phyloP scores from a whole-genome alignment of 2,113 vertebrate genomes.

The Steatornis caripensis region DNA sequence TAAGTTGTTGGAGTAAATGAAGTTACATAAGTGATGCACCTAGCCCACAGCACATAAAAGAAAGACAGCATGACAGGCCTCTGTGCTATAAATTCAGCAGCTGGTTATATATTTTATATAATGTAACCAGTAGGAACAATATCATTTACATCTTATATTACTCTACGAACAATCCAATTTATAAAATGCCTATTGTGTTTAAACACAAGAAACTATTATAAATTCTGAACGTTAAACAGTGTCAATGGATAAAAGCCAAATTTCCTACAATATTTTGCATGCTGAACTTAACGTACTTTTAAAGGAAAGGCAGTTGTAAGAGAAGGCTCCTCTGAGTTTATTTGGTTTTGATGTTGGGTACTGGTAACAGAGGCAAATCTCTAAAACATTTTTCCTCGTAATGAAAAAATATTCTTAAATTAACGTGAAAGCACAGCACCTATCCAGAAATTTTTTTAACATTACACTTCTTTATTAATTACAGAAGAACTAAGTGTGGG shows the following conservation, averaged over 20 bases:
- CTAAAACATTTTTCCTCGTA: conserved; percentile 7
- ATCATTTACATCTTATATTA: conserved; percentile 59
- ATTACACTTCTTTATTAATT: not conserved
- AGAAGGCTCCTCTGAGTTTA: not conserved
- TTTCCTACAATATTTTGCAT: conserved; percentile 26
- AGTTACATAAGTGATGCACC: not conserved
- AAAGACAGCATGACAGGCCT: not conserved
- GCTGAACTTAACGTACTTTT: not conserved
- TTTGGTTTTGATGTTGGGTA: not conserved
- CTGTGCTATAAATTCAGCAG: not conserved
- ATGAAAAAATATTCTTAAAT: not conserved
- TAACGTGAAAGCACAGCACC: not conserved
- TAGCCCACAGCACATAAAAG: not conserved
- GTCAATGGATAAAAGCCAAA: conserved; percentile 40
- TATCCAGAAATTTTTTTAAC: not conserved
- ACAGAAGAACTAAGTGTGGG: not conserved
- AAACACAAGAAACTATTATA: conserved; percentile 49
- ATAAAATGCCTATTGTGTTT: conserved; percentile 65
- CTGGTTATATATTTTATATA: not conserved
- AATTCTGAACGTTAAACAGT: conserved; percentile 68
- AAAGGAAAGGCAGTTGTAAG: not conserved
- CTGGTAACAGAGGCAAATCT: conserved; percentile 5
- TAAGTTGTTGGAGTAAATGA: not conserved
- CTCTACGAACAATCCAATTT: conserved; percentile 61
- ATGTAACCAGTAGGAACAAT: not conserved